Evolutionary conservation across 1,140 invertebrate genomes (phyloP).

Genomic region (Sinella curviseta): DNA sequence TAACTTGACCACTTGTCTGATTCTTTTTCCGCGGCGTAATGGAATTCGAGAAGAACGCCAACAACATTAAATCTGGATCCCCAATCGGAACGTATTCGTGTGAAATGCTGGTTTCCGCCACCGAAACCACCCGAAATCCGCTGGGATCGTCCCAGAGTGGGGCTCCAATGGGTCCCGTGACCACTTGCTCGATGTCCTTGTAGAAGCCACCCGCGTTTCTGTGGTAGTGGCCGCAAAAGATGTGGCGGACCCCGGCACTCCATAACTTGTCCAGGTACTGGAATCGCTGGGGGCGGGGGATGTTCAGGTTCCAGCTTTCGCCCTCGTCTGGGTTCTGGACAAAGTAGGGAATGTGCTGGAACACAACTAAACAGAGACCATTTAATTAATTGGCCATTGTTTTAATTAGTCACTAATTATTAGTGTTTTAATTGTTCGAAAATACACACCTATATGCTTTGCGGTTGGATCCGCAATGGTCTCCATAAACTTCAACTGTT

Average conservation of each 20-base stretch:
- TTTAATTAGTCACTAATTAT: background rate
- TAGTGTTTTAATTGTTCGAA: background rate
- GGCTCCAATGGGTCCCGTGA: constrained; percentile 61
- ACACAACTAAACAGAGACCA: constrained; percentile 59
- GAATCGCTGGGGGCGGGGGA: constrained; percentile 52
- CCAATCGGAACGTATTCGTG: too few relatives aligned
- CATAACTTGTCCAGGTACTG: constrained; percentile 57
- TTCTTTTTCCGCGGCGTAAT: too few relatives aligned
- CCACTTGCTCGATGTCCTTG: constrained; percentile 58
- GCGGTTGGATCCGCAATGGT: constrained; percentile 22
- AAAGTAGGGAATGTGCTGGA: constrained; percentile 64
- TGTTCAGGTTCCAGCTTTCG: constrained; percentile 56
- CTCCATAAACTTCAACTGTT: constrained; percentile 55
- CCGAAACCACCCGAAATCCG: constrained; percentile 58
- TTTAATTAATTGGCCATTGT: background rate
- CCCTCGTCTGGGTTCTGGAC: constrained; percentile 55
- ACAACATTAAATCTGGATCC: too few relatives aligned
- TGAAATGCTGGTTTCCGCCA: constrained; percentile 52
- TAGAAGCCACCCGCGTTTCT: constrained; percentile 58
- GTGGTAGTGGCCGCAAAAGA: constrained; percentile 64
- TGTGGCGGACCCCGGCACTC: constrained; percentile 56
- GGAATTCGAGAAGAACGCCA: too few relatives aligned
- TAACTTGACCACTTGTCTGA: too few relatives aligned
- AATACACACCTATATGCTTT: constrained; percentile 42
- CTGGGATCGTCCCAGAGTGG: constrained; percentile 57